These are phyloP conservation scores for Drosophila ficusphila DNA, from an alignment of 1,140 invertebrate genomes.

Conservation along the genomic window DNA sequence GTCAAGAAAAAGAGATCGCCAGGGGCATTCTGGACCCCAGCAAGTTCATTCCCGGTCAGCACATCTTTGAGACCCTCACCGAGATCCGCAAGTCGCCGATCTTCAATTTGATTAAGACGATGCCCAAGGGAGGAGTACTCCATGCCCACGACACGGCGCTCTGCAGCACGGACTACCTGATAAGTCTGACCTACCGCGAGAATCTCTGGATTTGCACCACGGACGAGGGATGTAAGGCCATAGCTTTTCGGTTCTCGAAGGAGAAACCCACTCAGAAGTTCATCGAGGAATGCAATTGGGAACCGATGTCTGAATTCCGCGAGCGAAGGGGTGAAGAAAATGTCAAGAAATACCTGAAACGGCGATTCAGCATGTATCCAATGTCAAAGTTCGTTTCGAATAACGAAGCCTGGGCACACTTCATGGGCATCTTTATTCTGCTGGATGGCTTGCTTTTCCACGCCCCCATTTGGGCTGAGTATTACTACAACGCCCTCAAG, in stretches of 20 bases:
- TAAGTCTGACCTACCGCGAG: constrained; percentile 51
- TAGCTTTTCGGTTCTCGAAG: constrained; percentile 84
- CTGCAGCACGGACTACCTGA: constrained; percentile 86
- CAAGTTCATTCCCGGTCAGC: constrained; percentile 68
- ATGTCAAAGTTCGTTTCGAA: constrained; percentile 86
- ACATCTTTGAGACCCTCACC: constrained; percentile 87
- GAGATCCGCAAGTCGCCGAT: constrained; percentile 87
- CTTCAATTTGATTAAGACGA: constrained; percentile 88
- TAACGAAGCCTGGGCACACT: constrained; percentile 88
- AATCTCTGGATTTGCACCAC: constrained; percentile 63
- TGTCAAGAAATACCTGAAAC: constrained; percentile 29
- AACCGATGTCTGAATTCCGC: constrained; percentile 85
- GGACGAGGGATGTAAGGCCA: constrained; percentile 28
- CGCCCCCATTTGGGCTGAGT: constrained; percentile 89
- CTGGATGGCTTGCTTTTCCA: constrained; percentile 88
- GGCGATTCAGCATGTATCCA: constrained; percentile 64
- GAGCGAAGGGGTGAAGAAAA: constrained; percentile 36
- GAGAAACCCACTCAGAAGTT: constrained; percentile 58
- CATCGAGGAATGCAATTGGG: constrained; percentile 85
- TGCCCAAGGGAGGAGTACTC: constrained; percentile 90
- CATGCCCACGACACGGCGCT: constrained; percentile 90
- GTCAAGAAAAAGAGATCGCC: constrained; percentile 29
- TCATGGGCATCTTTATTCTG: constrained; percentile 87
- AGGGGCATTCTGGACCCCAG: constrained; percentile 42
- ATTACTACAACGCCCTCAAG: constrained; percentile 88